phyloP scores from a whole-genome alignment of 2,113 vertebrate genomes.

The Peromyscus polionotus region DNA sequence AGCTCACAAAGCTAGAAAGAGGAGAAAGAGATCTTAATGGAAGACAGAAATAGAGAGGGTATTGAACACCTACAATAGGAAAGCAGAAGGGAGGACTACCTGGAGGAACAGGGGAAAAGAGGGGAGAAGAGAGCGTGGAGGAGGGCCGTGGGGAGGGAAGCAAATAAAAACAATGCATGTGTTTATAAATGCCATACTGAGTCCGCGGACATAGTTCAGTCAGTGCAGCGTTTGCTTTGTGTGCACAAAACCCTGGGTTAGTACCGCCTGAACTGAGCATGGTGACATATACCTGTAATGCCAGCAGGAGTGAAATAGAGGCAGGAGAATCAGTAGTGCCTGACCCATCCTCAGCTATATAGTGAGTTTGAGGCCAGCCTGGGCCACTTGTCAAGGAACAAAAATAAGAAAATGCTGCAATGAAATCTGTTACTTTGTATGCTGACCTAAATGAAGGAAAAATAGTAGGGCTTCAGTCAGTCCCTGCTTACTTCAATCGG shows the following conservation, averaged over 20 bases:
- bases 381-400: background rate
- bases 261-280: background rate
- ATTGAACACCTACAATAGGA: background rate
- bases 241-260: background rate
- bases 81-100: background rate
- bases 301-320: background rate
- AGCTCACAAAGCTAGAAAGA: background rate
- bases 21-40: background rate
- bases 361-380: background rate
- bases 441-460: background rate
- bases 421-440: background rate
- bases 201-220: too few species aligned
- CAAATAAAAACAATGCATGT: background rate
- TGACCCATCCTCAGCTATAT: background rate
- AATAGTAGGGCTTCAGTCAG: background rate
- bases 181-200: background rate
- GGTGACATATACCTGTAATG: background rate
- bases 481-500: constrained; percentile 23
- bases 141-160: background rate
- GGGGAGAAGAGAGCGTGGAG: background rate
- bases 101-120: background rate
- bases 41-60: background rate
- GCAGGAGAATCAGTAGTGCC: background rate
- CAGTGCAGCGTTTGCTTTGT: background rate
- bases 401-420: background rate